Evolutionary conservation across 2,113 vertebrate species (phyloP).

Genomic region (Helogale parvula): DNA sequence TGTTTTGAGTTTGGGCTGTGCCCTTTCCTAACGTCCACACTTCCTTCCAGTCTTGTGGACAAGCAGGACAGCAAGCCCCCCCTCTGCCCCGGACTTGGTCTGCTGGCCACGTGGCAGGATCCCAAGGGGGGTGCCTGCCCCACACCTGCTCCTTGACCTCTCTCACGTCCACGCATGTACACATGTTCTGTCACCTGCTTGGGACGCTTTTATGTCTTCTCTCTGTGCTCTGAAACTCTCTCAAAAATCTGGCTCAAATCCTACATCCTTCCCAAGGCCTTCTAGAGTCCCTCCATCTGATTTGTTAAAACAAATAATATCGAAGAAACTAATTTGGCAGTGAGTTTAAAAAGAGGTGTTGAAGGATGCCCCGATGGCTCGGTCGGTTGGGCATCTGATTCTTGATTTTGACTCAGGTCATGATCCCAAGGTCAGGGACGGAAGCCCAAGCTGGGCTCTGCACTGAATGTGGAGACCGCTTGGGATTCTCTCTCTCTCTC

Average conservation of each 20-base stretch:
- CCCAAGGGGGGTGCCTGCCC: not conserved
- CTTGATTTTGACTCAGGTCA: too few species aligned
- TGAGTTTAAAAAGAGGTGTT: not conserved
- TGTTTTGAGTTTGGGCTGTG: not conserved
- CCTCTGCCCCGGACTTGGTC: not conserved
- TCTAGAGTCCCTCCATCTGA: not conserved
- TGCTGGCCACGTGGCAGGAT: accelerated
- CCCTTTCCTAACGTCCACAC: not conserved
- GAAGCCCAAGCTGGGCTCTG: too few species aligned
- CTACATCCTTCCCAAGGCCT: not conserved
- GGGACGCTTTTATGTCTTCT: not conserved
- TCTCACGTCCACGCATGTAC: accelerated
- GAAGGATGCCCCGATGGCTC: not conserved
- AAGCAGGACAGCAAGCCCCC: not conserved
- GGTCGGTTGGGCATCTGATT: too few species aligned
- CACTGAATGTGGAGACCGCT: too few species aligned
- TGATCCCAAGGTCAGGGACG: too few species aligned
- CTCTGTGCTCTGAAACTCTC: not conserved
- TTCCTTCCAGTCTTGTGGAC: not conserved
- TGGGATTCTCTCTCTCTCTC: too few species aligned
- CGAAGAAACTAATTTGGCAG: not conserved
- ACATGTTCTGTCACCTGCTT: accelerated
- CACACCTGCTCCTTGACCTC: accelerated
- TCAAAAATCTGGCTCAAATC: not conserved
- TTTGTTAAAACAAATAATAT: not conserved